Conservation (phyloP, 23 tunicate genomes). For the Styela clava region DNA sequence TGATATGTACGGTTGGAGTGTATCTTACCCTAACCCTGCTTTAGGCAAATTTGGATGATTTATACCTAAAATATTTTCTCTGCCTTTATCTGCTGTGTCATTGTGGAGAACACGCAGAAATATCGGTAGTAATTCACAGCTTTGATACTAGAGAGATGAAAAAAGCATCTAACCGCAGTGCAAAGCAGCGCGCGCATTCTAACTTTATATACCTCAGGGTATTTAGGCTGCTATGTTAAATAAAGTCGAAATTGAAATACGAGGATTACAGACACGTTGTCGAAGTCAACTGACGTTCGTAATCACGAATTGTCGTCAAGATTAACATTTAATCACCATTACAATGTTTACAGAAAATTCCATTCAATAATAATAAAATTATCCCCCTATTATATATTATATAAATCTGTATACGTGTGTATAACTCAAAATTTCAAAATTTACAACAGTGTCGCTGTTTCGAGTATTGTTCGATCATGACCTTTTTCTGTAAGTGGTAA, state of each 20-base stretch:
- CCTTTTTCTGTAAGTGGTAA: too few relatives aligned
- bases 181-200: not conserved
- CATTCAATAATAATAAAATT: too few relatives aligned
- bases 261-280: not conserved
- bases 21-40: not conserved
- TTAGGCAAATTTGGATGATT: not conserved
- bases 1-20: not conserved
- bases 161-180: not conserved
- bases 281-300: not conserved
- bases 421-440: too few relatives aligned
- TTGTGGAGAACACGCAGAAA: not conserved
- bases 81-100: conserved; percentile 7
- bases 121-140: not conserved
- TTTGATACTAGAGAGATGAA: not conserved
- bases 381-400: too few relatives aligned
- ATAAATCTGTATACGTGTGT: too few relatives aligned
- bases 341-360: too few relatives aligned
- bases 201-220: not conserved
- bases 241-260: not conserved
- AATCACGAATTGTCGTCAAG: too few relatives aligned
- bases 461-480: too few relatives aligned
- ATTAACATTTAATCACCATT: too few relatives aligned
- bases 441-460: too few relatives aligned
- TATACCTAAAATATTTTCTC: not conserved
- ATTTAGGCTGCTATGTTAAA: not conserved